Percentiles rank a stretch among this genome's conserved stretches.
Conservation (phyloP, 1,140 invertebrate species). For the Drosophila insularis region DNA sequence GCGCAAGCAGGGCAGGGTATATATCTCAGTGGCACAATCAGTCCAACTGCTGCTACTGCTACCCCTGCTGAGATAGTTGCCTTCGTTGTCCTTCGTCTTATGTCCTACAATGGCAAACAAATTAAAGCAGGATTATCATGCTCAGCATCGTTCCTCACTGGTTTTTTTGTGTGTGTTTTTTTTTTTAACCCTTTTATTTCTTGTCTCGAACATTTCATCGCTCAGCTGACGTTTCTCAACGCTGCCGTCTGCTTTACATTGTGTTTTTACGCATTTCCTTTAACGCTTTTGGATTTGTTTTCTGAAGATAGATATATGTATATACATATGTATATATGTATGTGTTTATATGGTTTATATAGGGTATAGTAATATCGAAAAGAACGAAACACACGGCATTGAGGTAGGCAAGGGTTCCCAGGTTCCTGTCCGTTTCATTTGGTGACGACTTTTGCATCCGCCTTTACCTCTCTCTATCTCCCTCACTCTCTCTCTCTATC, state of each 20-base stretch:
- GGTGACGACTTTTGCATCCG: constrained; percentile 77
- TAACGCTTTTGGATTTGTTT: constrained; percentile 65
- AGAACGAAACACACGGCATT: constrained; percentile 47
- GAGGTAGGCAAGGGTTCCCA: constrained; percentile 78
- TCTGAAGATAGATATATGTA: constrained; percentile 38
- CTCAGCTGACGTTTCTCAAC: constrained; percentile 74
- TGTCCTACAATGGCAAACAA: constrained; percentile 36
- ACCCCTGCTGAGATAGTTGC: constrained; percentile 3
- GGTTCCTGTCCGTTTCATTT: constrained; percentile 56
- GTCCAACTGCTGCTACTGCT: constrained; percentile 8
- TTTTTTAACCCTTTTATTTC: constrained; percentile 48
- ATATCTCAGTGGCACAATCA: constrained; percentile 18
- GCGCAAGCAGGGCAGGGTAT: background rate
- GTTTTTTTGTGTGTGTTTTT: background rate
- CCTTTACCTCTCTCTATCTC: constrained; percentile 26
- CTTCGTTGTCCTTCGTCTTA: constrained; percentile 42
- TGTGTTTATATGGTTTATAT: no score
- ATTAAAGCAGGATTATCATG: constrained; percentile 67
- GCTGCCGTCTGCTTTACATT: constrained; percentile 35
- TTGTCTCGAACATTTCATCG: constrained; percentile 13
- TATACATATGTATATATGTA: no score
- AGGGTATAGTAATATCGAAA: constrained; percentile 21
- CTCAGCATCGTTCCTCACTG: constrained; percentile 31
- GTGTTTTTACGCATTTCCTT: constrained; percentile 25
- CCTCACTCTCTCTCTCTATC: constrained; percentile 8